These are phyloP conservation scores for Shargacucullia verbasci DNA, from an alignment of 2,888 invertebrate genomes.

Conservation along the genomic window DNA sequence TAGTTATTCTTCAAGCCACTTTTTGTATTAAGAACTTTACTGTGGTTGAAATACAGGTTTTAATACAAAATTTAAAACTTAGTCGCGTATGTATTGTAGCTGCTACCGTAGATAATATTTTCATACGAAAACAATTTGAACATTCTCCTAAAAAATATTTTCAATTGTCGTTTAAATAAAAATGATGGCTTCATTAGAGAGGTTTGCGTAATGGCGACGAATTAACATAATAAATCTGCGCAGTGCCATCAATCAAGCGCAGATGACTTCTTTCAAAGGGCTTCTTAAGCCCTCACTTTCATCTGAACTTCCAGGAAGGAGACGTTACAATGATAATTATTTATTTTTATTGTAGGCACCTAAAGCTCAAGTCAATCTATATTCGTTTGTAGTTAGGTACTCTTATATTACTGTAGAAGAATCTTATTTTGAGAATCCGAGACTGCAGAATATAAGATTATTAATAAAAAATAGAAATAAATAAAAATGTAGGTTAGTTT, in stretches of 20 bases:
- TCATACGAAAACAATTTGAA: too few relatives aligned
- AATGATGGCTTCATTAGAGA: constrained; percentile 52
- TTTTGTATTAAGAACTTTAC: too few relatives aligned
- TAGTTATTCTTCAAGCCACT: too few relatives aligned
- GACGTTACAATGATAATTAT: constrained; percentile 69
- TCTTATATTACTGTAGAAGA: too few relatives aligned
- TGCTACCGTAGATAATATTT: too few relatives aligned
- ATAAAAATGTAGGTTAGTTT: too few relatives aligned
- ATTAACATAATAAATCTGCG: constrained; percentile 87
- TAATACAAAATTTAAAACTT: too few relatives aligned
- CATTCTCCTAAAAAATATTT: not conserved
- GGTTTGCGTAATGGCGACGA: constrained; percentile 68
- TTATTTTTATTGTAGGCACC: constrained; percentile 57
- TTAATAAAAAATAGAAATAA: too few relatives aligned
- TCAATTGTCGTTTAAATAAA: constrained; percentile 12
- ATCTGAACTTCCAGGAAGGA: constrained; percentile 69
- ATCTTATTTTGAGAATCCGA: too few relatives aligned
- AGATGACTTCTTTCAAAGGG: constrained; percentile 83
- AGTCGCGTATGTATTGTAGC: too few relatives aligned
- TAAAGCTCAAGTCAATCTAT: constrained; percentile 9
- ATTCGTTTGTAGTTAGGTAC: not conserved
- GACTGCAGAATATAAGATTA: too few relatives aligned
- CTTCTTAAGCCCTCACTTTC: constrained; percentile 87
- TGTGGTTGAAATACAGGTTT: too few relatives aligned
- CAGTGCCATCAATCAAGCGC: constrained; percentile 80